Evolutionary conservation across 1,140 invertebrate genomes (phyloP).

Genomic region (Aphis gossypii): DNA sequence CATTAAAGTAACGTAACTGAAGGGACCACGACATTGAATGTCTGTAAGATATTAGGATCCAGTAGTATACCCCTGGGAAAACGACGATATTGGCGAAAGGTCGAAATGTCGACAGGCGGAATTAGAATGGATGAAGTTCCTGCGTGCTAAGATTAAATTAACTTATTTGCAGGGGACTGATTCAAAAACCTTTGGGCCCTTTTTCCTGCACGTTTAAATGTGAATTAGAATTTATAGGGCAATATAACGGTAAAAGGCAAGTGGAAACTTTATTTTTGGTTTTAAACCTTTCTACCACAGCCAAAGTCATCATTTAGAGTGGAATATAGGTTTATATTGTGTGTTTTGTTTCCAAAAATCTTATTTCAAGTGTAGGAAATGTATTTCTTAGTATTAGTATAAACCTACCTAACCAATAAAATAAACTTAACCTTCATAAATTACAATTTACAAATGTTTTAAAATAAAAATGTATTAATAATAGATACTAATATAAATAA

Average conservation of each 20-base stretch:
- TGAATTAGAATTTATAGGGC: slow-evolving; percentile 54
- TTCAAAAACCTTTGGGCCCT: slow-evolving; percentile 35
- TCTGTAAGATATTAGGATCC: slow-evolving; percentile 44
- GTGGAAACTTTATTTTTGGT: not conserved
- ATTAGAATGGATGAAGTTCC: slow-evolving; percentile 55
- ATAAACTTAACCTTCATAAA: not conserved
- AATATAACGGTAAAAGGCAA: slow-evolving; percentile 42
- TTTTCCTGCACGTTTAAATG: slow-evolving; percentile 30
- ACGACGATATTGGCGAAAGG: slow-evolving; percentile 50
- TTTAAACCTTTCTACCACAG: not conserved
- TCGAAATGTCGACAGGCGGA: slow-evolving; percentile 52
- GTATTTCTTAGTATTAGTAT: not conserved
- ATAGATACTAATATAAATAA: not conserved
- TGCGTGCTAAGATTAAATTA: slow-evolving; percentile 56
- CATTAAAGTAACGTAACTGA: slow-evolving; percentile 8
- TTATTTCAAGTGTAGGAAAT: not conserved
- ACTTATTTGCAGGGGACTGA: slow-evolving; percentile 22
- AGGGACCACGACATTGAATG: slow-evolving; percentile 31
- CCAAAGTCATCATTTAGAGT: not conserved
- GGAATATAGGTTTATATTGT: not conserved
- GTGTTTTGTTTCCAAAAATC: not conserved
- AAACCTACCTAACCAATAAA: not conserved
- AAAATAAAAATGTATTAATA: not conserved
- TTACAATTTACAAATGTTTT: not conserved
- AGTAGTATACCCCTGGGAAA: not conserved